Evolutionary conservation across 1,140 invertebrate species (phyloP).

Genomic region (Drosophila ogumai): DNA sequence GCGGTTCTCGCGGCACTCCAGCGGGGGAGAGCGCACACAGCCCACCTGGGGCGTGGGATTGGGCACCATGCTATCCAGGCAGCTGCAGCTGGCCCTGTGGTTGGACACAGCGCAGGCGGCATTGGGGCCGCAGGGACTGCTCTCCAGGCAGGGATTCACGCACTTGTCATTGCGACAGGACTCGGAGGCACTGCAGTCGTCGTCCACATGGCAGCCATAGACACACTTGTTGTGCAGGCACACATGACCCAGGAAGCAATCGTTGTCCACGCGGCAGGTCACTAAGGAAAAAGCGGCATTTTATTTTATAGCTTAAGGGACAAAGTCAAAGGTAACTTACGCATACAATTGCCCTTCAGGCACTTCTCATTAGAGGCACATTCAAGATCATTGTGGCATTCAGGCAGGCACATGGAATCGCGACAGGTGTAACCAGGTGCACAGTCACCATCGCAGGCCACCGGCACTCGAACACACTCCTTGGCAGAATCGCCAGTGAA

Average conservation of each 20-base stretch:
- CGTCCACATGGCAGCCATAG: slow-evolving; percentile 93
- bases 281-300: slow-evolving; percentile 86
- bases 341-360: slow-evolving; percentile 90
- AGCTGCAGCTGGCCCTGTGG: slow-evolving; percentile 93
- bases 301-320: background rate
- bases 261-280: slow-evolving; percentile 95
- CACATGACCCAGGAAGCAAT: slow-evolving; percentile 96
- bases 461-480: slow-evolving; percentile 94
- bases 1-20: slow-evolving; percentile 89
- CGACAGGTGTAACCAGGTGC: slow-evolving; percentile 89
- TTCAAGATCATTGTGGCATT: slow-evolving; percentile 91
- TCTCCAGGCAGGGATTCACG: slow-evolving; percentile 90
- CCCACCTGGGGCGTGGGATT: slow-evolving; percentile 93
- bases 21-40: slow-evolving; percentile 91
- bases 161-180: slow-evolving; percentile 92
- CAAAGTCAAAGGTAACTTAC: slow-evolving; percentile 86
- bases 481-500: slow-evolving; percentile 94
- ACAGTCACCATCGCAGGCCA: slow-evolving; percentile 92
- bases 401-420: slow-evolving; percentile 91
- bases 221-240: slow-evolving; percentile 93
- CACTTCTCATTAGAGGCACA: slow-evolving; percentile 97
- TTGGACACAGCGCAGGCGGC: slow-evolving; percentile 92
- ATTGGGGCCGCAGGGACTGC: slow-evolving; percentile 92
- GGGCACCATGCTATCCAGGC: slow-evolving; percentile 91
- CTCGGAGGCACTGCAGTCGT: slow-evolving; percentile 93